Base-by-base conservation (phyloP, 2,888 invertebrate species). In the Gastrophysa polygoni region DNA sequence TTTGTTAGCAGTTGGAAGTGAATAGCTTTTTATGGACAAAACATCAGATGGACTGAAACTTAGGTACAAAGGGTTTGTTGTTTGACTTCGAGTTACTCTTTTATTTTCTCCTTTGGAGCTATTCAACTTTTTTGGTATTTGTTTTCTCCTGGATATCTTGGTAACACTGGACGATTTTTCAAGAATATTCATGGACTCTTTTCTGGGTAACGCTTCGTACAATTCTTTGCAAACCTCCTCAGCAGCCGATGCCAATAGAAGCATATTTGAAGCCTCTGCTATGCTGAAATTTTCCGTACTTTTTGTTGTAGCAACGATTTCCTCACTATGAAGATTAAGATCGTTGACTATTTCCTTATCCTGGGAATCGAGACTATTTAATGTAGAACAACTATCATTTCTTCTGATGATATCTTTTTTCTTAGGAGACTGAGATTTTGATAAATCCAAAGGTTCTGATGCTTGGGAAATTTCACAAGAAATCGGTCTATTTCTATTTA, bases 1-100 rank as follows among this genome's bases (percentile, higher is more conserved):
- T 43, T 59, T 59, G 11, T 59, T 59, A 18, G 46, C 29, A 28
- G 58, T 43, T 14, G 49, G 57, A 43, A 6, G 43, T 24, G 29
- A 51, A 17, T 10, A 1, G 20, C 17, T 59, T 24, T 59, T 29
- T 16, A 43, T 17, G 4, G 29, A 43, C 4, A 59, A 29, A 44
- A 59, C 50, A 51, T 59, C 58, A 14, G 50, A 24, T n/a, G 58
- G 58, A 11, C 44, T 58, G 50, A 50, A 51, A 24, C 28, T 34
- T 2, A n/a, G 2, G 14, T n/a, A 38, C 38, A 38, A 3, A 1
- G 38, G 38, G n/a, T 38, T n/a, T 4, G 38, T 38, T n/a, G 38
- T 38, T 38, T 38, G 38, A 38, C 38, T 38, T 38, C 38, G n/a
- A 14, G 38, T 38, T 14, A 38, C 38, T 38, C 38, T 38, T n/a